Evolutionary conservation across 2,888 invertebrate genomes (phyloP), one percentile per base, ranked within the genome.

Genomic region (Leucozona laternaria): DNA sequence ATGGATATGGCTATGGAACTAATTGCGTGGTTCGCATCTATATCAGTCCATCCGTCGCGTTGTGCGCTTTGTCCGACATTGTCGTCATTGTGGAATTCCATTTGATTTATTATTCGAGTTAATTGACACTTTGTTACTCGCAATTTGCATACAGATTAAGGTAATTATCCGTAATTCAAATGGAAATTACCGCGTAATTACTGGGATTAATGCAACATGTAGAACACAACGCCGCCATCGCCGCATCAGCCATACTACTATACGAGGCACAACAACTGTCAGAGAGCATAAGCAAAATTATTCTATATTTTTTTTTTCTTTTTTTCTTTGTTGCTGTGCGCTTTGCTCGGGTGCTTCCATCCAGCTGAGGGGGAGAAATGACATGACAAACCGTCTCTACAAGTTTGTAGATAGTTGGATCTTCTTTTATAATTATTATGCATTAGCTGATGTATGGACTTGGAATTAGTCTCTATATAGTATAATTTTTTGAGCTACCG

Each of bases 61-160:
- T n/a, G 22, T 31, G 45, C 31, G 17, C 20, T 6, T 25, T 43
- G 17, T 64, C n/a, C 50, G 34, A 34, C 66, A 34, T 22, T 34
- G 66, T 50, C 20, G 73, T 76, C 77, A 78, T 79, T 82, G 48
- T 86, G 86, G 78, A 81, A 86, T 86, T 82, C 71, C 86, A 79
- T 86, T 86, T 82, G 86, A 86, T 86, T 82, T 86, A 86, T 78
- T 82, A 86, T 79, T 78, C 73, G 81, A 86, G 82, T 87, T 87
- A 87, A 87, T 87, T 87, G 87, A 87, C 87, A 87, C 83, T 87
- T 87, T 79, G 83, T 79, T 83, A 87, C 87, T 73, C 60, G 82
- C 79, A 87, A 87, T 87, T 87, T 87, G 87, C 87, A 87, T 87
- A 83, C 87, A 83, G 83, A 87, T 87, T 87, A 87, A 79, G 79